Percentiles rank a stretch among this genome's conserved stretches.
Conservation (phyloP, 2,888 invertebrate species). For the Caenorhabditis auriculariae region DNA sequence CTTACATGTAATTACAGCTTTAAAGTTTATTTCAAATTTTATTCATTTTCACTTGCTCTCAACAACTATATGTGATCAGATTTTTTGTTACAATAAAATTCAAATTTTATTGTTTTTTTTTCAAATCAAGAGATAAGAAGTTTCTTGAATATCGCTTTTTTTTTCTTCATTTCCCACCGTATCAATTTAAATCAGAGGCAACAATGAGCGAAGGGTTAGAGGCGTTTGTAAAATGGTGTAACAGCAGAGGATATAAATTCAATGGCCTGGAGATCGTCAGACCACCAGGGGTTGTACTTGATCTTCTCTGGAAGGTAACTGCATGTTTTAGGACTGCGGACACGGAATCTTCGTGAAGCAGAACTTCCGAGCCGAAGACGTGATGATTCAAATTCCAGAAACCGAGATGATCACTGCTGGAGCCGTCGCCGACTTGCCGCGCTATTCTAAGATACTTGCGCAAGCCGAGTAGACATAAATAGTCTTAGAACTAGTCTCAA, state of each 20-base stretch:
- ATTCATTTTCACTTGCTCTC: no score
- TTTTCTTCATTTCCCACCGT: no score
- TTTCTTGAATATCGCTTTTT: no score
- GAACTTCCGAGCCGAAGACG: slow-evolving; percentile 21
- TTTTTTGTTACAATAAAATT: no score
- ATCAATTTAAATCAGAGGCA: no score
- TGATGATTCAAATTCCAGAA: slow-evolving; percentile 30
- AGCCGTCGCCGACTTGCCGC: slow-evolving; percentile 36
- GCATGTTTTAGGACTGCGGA: slow-evolving; percentile 28
- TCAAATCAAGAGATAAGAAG: no score
- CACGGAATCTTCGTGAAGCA: slow-evolving; percentile 38
- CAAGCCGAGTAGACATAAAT: slow-evolving; percentile 14
- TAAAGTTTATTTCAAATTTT: no score
- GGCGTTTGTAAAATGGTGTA: slow-evolving; percentile 37
- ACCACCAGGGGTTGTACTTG: slow-evolving; percentile 21
- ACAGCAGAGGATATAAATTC: slow-evolving; percentile 24
- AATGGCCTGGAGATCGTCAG: slow-evolving; percentile 34
- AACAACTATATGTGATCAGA: no score
- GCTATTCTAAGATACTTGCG: slow-evolving; percentile 40
- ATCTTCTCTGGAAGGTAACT: no score
- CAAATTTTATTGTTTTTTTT: no score
- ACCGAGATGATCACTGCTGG: slow-evolving; percentile 37
- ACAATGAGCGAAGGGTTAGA: slow-evolving; percentile 25
- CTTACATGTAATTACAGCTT: no score
- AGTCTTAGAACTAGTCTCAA: background rate